These are phyloP conservation scores for Drosophila neocordata DNA, from an alignment of 1,140 invertebrate genomes.

Conservation along the genomic window DNA sequence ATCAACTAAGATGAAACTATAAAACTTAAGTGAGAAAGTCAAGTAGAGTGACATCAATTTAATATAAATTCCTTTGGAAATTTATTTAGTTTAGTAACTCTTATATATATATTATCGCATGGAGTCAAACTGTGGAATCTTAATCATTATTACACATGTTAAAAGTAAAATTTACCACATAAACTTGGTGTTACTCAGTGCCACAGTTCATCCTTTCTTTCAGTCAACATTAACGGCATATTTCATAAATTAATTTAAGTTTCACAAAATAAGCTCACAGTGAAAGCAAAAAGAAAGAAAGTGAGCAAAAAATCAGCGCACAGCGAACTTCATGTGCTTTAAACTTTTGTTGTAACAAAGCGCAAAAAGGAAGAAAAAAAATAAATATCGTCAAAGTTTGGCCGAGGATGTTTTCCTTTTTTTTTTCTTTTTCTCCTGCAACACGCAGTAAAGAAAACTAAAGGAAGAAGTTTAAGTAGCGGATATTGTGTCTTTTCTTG, in stretches of 20 bases:
- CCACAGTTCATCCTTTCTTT: conserved; percentile 10
- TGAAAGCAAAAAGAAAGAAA: conserved; percentile 4
- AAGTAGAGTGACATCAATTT: too few relatives aligned
- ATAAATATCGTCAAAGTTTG: conserved; percentile 43
- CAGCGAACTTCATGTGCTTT: conserved; percentile 71
- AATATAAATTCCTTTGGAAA: too few relatives aligned
- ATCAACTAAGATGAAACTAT: not conserved
- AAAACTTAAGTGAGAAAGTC: too few relatives aligned
- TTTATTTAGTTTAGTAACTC: too few relatives aligned
- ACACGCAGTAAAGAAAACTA: conserved; percentile 23
- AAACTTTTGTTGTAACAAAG: conserved; percentile 68
- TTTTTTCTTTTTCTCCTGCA: conserved; percentile 5
- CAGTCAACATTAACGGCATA: conserved; percentile 62
- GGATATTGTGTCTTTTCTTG: conserved; percentile 63
- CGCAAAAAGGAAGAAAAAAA: conserved; percentile 23
- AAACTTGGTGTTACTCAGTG: not conserved
- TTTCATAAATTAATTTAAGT: conserved; percentile 78
- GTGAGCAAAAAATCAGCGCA: conserved; percentile 25
- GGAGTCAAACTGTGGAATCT: not conserved
- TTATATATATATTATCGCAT: not conserved
- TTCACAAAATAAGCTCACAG: conserved; percentile 66
- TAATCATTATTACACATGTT: not conserved
- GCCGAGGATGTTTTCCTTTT: conserved; percentile 44
- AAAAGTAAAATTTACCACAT: not conserved
- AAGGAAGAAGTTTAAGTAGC: conserved; percentile 66